Base-by-base conservation (phyloP, 2,888 invertebrate species). In the Drosophila niveifrons region DNA sequence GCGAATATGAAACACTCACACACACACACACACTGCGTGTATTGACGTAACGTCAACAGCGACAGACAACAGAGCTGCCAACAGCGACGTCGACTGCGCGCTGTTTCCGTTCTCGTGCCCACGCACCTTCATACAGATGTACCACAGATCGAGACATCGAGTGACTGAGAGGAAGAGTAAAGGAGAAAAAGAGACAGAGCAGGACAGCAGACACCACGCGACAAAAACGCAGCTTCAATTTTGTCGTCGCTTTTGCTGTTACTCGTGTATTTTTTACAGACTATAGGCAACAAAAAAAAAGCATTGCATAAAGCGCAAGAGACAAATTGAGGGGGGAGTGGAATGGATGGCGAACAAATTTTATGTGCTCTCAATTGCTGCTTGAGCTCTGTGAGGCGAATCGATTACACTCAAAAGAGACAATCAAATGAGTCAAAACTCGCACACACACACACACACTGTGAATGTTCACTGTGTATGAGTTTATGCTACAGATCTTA, bases 21-120 rank as follows among this genome's bases (percentile, higher is more conserved):
- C 23, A 58, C 11, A 41, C 17, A 61, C 53, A 55, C 43, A 58
- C 13, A 53, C 43, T 13, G n/a, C 1, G 17, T 3, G 18, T 13
- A 44, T 90, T 89, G 90, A 90, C 83, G 89, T 88, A 82, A 83
- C 72, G 88, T 69, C 75, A 75, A 66, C 78, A 41, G 72, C 76
- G 75, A 63, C 79, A 73, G 78, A 74, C 67, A 78, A 44, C 51
- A 36, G 66, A 50, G 65, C 56, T 36, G 67, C 41, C 48, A 48
- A 69, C 74, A 55, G 41, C 68, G 62, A 73, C 73, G 84, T 39
- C 63, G 46, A 71, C 83, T 72, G 70, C 66, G 66, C 66, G 53
- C 88, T 71, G 86, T 83, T 83, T 83, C 90, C 90, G 83, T 89
- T 83, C 88, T 83, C 80, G 80, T 74, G 88, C 83, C 83, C 83